Percentiles rank a stretch among this genome's conserved stretches.
phyloP scores from a whole-genome alignment of 2,888 invertebrate species.

The Drosophila basisetae region DNA sequence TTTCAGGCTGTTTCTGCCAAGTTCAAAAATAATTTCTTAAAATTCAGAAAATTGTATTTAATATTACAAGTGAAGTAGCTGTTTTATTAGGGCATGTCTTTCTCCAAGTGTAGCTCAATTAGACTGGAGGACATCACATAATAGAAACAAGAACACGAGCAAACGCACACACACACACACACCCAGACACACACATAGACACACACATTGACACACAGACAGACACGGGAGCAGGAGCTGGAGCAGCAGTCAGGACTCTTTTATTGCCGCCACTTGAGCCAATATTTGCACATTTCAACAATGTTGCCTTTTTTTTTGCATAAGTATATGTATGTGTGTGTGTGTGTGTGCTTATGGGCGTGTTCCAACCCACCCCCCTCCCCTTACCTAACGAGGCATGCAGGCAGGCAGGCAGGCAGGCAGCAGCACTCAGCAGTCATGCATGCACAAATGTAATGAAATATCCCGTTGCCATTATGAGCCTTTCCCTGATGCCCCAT shows the following conservation, averaged over 20 bases:
- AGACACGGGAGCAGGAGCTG: neutral
- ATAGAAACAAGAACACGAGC: constrained; percentile 45
- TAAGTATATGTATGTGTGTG: constrained; percentile 12
- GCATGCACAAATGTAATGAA: constrained; percentile 80
- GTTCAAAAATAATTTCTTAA: neutral
- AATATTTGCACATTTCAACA: constrained; percentile 81
- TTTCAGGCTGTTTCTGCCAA: neutral
- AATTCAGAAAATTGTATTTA: neutral
- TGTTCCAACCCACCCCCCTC: constrained; percentile 7
- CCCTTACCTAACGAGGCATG: constrained; percentile 2
- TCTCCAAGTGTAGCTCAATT: neutral
- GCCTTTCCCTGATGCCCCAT: neutral
- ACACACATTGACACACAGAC: constrained; percentile 6
- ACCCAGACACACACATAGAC: neutral
- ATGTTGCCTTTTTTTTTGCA: constrained; percentile 67
- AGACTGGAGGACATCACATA: constrained; percentile 20
- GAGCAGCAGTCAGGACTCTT: constrained; percentile 57
- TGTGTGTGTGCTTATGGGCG: constrained; percentile 28
- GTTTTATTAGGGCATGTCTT: neutral
- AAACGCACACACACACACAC: neutral
- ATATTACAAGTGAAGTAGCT: neutral
- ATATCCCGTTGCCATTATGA: constrained; percentile 74
- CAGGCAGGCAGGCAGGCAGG: constrained; percentile 13
- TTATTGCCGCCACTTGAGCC: constrained; percentile 78
- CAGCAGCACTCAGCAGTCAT: constrained; percentile 58